Evolutionary conservation across 2,888 invertebrate species (phyloP).

Genomic region (Drosophila neonasuta): DNA sequence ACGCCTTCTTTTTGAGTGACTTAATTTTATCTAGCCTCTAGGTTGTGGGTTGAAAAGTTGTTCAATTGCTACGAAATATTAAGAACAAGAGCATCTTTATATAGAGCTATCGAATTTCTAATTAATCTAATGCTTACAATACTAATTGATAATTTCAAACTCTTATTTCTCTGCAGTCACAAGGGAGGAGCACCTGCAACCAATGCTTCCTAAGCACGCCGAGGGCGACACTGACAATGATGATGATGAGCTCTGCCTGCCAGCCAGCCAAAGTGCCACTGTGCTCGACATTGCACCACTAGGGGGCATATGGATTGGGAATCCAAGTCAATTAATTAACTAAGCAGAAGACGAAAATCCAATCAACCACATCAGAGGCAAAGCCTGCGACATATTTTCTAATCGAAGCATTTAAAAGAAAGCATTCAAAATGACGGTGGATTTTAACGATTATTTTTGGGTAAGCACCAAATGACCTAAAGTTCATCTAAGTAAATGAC

Average conservation of each 20-base stretch:
- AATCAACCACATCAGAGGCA: constrained; percentile 34
- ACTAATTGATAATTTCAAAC: neutral
- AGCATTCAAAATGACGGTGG: constrained; percentile 81
- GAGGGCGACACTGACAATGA: constrained; percentile 44
- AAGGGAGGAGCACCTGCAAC: constrained; percentile 23
- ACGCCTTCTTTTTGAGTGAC: too few relatives aligned
- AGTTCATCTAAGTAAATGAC: neutral
- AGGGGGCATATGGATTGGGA: constrained; percentile 27
- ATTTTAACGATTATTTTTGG: constrained; percentile 83
- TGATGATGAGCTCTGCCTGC: constrained; percentile 50
- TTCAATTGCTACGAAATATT: too few relatives aligned
- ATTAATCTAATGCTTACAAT: neutral
- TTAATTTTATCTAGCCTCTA: too few relatives aligned
- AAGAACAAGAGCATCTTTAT: too few relatives aligned
- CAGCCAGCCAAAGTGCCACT: constrained; percentile 22
- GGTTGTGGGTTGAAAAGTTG: too few relatives aligned
- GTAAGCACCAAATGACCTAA: constrained; percentile 62
- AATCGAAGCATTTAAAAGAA: constrained; percentile 30
- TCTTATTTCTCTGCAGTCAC: constrained; percentile 34
- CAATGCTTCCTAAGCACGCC: constrained; percentile 56
- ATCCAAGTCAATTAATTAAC: constrained; percentile 66
- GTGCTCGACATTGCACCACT: constrained; percentile 38
- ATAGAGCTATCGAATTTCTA: too few relatives aligned
- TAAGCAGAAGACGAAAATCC: constrained; percentile 23
- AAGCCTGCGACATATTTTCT: constrained; percentile 24